These are phyloP conservation scores for Syngnathus acus DNA, from an alignment of 2,797 vertebrate species.

Conservation along the genomic window DNA sequence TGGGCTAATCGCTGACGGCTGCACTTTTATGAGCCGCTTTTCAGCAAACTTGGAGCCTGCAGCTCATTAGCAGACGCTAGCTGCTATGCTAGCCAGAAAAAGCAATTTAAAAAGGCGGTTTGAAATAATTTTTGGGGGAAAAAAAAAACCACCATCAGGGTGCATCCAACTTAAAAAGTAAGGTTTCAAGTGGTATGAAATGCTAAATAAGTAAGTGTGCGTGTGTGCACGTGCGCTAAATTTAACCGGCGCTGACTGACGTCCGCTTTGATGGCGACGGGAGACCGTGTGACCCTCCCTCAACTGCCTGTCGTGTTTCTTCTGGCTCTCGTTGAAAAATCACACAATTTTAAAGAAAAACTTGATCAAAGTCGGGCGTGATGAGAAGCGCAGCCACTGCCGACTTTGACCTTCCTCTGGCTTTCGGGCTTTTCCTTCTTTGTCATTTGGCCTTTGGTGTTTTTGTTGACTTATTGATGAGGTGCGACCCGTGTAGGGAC, in stretches of 20 bases:
- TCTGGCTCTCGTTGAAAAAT: background rate
- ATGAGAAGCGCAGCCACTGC: constrained; percentile 28
- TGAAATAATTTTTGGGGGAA: too few species aligned
- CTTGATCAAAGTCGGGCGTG: constrained; percentile 1
- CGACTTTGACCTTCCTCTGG: constrained; percentile 26
- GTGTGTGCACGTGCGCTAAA: constrained; percentile 16
- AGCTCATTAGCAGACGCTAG: too few species aligned
- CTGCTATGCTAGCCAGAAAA: too few species aligned
- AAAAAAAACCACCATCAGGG: background rate
- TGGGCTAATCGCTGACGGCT: too few species aligned
- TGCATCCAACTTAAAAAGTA: background rate
- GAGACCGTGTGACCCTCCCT: constrained; percentile 32
- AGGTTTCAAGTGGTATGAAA: background rate
- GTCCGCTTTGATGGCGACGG: constrained; percentile 29
- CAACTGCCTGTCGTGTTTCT: constrained; percentile 11
- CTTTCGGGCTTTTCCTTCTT: constrained; percentile 27
- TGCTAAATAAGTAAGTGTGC: constrained; percentile 7
- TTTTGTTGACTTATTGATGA: constrained; percentile 49
- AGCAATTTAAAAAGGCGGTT: too few species aligned
- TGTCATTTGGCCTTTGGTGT: constrained; percentile 36
- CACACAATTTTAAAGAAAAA: background rate
- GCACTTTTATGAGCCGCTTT: too few species aligned
- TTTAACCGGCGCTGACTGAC: constrained; percentile 22
- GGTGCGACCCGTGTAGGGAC: too few species aligned
- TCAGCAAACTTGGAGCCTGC: too few species aligned